These are phyloP conservation scores for Pica pica DNA, from an alignment of 2,113 vertebrate species.

Conservation along the genomic window DNA sequence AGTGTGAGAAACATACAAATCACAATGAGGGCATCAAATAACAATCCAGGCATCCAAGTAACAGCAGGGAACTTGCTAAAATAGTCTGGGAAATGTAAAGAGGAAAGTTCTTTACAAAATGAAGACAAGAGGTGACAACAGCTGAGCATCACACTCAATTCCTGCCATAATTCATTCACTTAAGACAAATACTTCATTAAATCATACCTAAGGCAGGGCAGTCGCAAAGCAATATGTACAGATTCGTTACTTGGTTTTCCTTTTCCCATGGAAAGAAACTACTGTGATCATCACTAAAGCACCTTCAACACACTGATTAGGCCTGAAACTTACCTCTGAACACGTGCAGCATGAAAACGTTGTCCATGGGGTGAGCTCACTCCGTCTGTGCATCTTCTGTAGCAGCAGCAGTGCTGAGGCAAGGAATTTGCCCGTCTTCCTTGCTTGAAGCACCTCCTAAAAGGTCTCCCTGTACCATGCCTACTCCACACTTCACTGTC, in stretches of 20 bases:
- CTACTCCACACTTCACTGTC: background rate
- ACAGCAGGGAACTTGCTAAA: background rate
- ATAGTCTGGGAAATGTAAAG: background rate
- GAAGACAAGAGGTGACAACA: background rate
- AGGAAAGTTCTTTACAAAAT: background rate
- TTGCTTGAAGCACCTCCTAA: background rate
- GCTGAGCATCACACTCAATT: background rate
- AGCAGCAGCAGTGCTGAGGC: background rate
- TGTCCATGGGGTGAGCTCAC: background rate
- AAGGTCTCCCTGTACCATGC: background rate
- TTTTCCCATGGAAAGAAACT: background rate
- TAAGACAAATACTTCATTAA: background rate
- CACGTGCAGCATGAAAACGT: background rate
- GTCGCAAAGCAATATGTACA: background rate
- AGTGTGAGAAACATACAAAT: background rate
- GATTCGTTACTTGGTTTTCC: background rate
- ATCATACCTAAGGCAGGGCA: background rate
- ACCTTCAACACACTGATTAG: background rate
- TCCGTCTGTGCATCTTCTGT: rapidly evolving
- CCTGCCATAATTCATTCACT: background rate
- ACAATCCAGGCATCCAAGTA: background rate
- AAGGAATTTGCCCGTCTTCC: background rate
- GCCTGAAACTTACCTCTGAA: conserved; percentile 4
- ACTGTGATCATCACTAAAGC: background rate
- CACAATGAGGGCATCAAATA: background rate